Base-by-base conservation (phyloP, 2,888 invertebrate species). In the Leucoptera coffeella region DNA sequence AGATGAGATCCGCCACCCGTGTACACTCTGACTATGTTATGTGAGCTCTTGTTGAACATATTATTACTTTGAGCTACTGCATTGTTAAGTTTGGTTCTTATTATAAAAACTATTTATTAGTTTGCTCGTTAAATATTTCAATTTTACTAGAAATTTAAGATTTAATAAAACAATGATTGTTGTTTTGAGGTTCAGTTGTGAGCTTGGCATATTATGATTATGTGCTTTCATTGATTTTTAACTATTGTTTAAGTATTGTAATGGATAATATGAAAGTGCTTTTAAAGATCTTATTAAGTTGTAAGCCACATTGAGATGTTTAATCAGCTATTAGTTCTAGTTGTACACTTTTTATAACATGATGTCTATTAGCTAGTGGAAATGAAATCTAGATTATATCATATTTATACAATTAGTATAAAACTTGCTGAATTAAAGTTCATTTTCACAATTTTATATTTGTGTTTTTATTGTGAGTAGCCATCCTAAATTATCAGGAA, bases 401-500 rank as follows among this genome's bases (percentile, higher is more conserved):
- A 62, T 67, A 69, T 69, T 69, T 69, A 69, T 69, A 69, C 67
- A 67, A 65, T 67, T 67, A 69, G 69, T 65, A 67, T 69, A 65
- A 69, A 67, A 62, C 62, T 65, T 67, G 65, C 65, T 65, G 65
- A 65, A 69, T 67, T 62, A 67, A 67, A 69, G 58, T 67, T 69
- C 67, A 67, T 69, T 69, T 67, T 69, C 67, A 69, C 64, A 61
- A 65, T 64, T 69, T 67, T 65, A 58, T 42, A 42, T 39, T 12
- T 39, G 46, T 51, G 45, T 56, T 59, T 58, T 50, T 38, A 13
- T 25, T 29, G 22, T 7, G 9, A 11, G 7, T 22, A 17, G n/a
- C n/a, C n/a, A n/a, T n/a, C n/a, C n/a, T n/a, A n/a, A n/a, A n/a
- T n/a, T n/a, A n/a, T n/a, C n/a, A n/a, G n/a, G n/a, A n/a, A n/a